These are phyloP conservation scores for Ammospiza caudacuta DNA, from an alignment of 2,113 vertebrate species.

Conservation along the genomic window DNA sequence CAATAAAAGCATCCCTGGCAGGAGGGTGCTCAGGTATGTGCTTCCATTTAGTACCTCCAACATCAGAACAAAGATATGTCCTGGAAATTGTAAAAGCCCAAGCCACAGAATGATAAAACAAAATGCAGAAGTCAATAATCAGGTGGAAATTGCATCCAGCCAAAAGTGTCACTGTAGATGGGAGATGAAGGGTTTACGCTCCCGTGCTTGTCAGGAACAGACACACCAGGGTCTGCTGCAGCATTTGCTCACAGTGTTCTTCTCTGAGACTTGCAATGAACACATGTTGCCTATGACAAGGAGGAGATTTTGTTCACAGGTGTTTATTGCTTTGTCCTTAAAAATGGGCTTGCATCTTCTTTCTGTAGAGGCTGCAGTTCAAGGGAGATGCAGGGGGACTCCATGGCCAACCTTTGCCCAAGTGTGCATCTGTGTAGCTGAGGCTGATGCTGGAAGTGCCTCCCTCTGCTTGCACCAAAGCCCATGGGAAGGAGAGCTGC, in stretches of 20 bases:
- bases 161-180: neutral
- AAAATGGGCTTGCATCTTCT: neutral
- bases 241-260: neutral
- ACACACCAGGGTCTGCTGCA: neutral
- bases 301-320: neutral
- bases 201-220: neutral
- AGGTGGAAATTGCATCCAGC: neutral
- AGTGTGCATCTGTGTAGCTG: neutral
- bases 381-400: neutral
- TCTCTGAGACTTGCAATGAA: neutral
- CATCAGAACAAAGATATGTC: neutral
- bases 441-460: neutral
- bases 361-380: rapidly evolving
- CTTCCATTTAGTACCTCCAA: neutral
- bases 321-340: neutral
- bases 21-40: neutral
- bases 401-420: neutral
- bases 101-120: neutral
- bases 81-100: neutral
- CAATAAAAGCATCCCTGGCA: neutral
- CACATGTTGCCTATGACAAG: neutral
- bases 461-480: neutral
- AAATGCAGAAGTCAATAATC: neutral
- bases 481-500: neutral
- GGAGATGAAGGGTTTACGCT: neutral